Conservation (phyloP, 2,113 vertebrate genomes). For the Leptobrachium leishanense region DNA sequence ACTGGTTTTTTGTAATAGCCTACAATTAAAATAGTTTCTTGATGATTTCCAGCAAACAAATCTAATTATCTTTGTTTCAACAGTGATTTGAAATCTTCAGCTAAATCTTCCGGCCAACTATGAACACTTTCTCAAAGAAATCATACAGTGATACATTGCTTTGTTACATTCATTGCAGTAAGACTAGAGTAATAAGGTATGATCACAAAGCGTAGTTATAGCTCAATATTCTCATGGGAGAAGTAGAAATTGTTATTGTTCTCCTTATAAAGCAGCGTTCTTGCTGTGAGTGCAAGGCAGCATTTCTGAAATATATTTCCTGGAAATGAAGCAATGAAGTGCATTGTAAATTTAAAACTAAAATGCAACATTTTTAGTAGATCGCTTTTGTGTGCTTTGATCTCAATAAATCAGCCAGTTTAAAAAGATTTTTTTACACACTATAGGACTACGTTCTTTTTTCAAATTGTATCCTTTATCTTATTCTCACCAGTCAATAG, state of each 20-base stretch:
- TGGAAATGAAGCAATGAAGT: not conserved
- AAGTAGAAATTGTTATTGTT: not conserved
- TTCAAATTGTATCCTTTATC: too few relatives aligned
- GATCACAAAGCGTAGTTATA: not conserved
- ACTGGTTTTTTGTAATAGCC: not conserved
- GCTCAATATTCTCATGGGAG: conserved; percentile 9
- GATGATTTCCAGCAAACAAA: not conserved
- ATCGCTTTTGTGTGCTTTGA: not conserved
- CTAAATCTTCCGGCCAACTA: conserved; percentile 1
- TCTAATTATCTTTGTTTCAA: conserved; percentile 13
- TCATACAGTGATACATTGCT: conserved; percentile 13
- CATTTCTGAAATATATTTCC: conserved; percentile 8
- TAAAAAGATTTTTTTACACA: not conserved
- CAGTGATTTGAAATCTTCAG: not conserved
- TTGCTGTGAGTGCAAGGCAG: not conserved
- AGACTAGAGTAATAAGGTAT: conserved; percentile 1
- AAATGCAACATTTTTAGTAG: conserved; percentile 1
- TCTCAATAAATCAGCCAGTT: not conserved
- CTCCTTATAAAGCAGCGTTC: not conserved
- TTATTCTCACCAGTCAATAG: too few relatives aligned
- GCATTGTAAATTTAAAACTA: conserved; percentile 5
- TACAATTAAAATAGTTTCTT: not conserved
- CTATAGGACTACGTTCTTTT: too few relatives aligned
- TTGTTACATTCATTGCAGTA: not conserved
- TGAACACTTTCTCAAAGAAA: conserved; percentile 2